A percentile compares a stretch with the other conserved stretches of the same genome.
phyloP scores from a whole-genome alignment of 2,113 vertebrate genomes.

The Pachycephala philippinensis region DNA sequence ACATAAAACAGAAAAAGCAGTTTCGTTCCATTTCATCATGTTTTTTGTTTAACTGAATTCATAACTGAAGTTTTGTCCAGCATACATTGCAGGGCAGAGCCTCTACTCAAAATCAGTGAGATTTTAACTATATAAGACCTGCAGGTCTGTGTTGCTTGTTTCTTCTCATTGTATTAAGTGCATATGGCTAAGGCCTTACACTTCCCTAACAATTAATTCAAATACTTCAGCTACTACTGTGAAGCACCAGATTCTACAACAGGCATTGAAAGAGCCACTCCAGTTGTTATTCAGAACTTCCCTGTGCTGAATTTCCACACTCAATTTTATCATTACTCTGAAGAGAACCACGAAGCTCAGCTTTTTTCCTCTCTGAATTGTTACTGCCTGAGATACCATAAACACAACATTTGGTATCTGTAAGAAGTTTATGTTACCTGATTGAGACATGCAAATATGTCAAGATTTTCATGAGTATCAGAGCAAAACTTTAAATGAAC shows the following conservation, averaged over 20 bases:
- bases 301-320: not conserved
- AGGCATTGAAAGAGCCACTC: not conserved
- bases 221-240: not conserved
- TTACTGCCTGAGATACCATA: not conserved
- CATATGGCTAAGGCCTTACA: not conserved
- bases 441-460: not conserved
- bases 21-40: not conserved
- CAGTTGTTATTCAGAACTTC: not conserved
- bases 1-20: not conserved
- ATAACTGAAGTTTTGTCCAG: not conserved
- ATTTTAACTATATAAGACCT: not conserved
- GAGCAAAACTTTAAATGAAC: not conserved
- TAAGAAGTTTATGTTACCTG: not conserved
- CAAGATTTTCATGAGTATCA: not conserved
- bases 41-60: not conserved
- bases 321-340: not conserved
- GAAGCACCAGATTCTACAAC: not conserved
- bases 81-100: not conserved
- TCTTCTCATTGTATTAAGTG: not conserved
- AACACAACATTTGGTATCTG: not conserved
- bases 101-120: not conserved
- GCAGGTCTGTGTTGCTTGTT: not conserved
- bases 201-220: not conserved
- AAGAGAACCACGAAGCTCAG: not conserved
- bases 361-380: not conserved